Conservation (phyloP, 2,113 vertebrate species). For the Microcebus griseorufus region DNA sequence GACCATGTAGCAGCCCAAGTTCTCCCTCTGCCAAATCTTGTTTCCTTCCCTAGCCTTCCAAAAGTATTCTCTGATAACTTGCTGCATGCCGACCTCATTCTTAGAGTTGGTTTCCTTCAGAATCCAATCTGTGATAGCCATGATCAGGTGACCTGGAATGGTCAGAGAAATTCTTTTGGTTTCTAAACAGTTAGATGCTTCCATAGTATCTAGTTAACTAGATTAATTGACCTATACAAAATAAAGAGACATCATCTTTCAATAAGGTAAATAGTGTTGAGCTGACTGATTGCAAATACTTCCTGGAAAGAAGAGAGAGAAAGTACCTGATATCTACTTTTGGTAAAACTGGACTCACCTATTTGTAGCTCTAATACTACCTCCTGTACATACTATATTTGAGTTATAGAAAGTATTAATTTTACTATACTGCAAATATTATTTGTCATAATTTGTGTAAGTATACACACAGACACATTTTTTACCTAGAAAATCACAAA, state of each 20-base stretch:
- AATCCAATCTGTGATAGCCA: neutral
- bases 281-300: neutral
- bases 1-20: fast-evolving
- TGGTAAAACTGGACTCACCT: neutral
- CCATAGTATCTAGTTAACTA: neutral
- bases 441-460: neutral
- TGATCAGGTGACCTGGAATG: fast-evolving
- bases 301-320: neutral
- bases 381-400: neutral
- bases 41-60: neutral
- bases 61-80: neutral
- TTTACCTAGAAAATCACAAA: neutral
- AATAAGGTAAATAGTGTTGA: neutral
- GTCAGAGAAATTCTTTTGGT: neutral
- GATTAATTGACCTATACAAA: neutral
- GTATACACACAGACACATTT: neutral
- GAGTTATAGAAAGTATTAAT: neutral
- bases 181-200: neutral
- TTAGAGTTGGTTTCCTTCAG: neutral
- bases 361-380: neutral
- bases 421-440: neutral
- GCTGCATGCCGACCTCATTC: neutral
- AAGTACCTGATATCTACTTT: neutral
- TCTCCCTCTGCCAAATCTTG: neutral
- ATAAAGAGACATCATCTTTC: neutral